Conservation (phyloP, 2,113 vertebrate genomes). For the Aramus guarauna region DNA sequence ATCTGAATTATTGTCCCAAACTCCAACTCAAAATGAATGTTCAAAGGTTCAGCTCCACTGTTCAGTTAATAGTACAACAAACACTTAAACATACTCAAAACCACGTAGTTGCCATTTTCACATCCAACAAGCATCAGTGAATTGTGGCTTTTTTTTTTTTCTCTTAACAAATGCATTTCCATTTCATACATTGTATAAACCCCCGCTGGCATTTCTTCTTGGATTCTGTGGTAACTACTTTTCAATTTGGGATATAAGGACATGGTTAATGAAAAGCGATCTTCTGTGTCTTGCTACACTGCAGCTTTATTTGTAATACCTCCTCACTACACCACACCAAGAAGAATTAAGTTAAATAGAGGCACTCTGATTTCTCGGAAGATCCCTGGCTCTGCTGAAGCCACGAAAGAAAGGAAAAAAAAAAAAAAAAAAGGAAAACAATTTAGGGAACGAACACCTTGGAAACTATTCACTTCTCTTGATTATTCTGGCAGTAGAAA, state of each 20-base stretch:
- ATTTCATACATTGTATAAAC: neutral
- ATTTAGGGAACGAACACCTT: conserved; percentile 49
- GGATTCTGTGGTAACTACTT: neutral
- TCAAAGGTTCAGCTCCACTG: neutral
- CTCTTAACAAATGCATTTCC: neutral
- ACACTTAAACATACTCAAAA: neutral
- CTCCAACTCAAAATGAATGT: neutral
- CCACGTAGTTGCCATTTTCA: neutral
- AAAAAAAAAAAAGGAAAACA: neutral
- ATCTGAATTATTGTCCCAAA: neutral
- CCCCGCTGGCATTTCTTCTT: neutral
- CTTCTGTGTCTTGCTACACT: neutral
- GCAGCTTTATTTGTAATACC: neutral
- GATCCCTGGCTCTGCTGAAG: neutral
- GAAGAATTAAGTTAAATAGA: neutral
- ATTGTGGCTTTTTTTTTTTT: neutral
- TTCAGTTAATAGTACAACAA: neutral
- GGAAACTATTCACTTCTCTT: conserved; percentile 33
- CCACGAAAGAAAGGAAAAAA: neutral
- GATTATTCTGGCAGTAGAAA: conserved; percentile 35
- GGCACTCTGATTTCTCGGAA: neutral
- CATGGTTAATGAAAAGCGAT: neutral
- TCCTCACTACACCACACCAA: neutral
- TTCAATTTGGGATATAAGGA: neutral
- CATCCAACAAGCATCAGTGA: neutral